phyloP scores from a whole-genome alignment of 2,113 vertebrate genomes.

The Leptodactylus fuscus region DNA sequence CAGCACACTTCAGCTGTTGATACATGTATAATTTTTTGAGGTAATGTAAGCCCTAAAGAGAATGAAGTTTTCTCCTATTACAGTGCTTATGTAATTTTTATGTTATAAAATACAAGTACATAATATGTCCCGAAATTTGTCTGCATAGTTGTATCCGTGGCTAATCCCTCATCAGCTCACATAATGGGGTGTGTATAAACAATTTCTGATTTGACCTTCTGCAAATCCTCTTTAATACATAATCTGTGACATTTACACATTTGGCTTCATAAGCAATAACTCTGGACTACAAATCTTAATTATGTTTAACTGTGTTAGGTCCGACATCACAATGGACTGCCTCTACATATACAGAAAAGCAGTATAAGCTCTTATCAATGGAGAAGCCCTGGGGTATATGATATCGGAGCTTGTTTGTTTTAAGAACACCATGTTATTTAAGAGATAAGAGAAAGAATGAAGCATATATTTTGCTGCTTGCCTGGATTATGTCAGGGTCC shows the following conservation, averaged over 20 bases:
- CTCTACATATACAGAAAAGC: neutral
- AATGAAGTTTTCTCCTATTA: neutral
- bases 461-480: neutral
- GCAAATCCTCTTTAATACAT: neutral
- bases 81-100: neutral
- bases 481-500: slow-evolving; percentile 1
- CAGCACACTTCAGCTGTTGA: neutral
- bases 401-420: neutral
- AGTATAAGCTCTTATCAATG: neutral
- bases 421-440: slow-evolving; percentile 24
- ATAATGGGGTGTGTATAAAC: neutral
- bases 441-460: neutral
- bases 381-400: neutral
- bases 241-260: neutral
- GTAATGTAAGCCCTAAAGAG: neutral
- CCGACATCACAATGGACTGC: neutral
- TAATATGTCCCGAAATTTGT: neutral
- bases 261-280: neutral
- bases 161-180: neutral
- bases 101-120: neutral
- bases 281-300: neutral
- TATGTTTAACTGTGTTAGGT: slow-evolving; percentile 1
- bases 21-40: too few species aligned
- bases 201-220: neutral
- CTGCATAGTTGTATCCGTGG: neutral